phyloP scores from a whole-genome alignment of 2,888 invertebrate genomes.

The Lymantria dispar region DNA sequence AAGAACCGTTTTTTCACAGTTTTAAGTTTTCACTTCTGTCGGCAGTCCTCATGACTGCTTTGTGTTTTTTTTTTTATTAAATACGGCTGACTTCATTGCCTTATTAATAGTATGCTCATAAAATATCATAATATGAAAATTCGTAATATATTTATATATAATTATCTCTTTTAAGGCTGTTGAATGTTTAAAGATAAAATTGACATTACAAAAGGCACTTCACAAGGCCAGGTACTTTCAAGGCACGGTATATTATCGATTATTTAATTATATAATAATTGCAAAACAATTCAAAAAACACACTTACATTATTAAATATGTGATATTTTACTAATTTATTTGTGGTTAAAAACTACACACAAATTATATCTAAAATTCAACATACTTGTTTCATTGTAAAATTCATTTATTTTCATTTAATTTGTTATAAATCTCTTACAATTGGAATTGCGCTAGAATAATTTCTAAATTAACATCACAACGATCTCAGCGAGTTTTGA shows the following conservation, averaged over 20 bases:
- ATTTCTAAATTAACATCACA: too few species aligned
- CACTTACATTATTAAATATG: conserved; percentile 20
- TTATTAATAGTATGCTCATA: not conserved
- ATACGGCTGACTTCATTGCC: conserved; percentile 1
- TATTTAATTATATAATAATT: conserved; percentile 35
- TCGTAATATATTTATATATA: not conserved
- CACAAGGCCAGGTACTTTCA: conserved; percentile 48
- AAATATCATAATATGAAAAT: conserved; percentile 2
- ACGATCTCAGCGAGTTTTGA: too few species aligned
- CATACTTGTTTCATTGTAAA: conserved; percentile 43
- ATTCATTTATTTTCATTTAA: not conserved
- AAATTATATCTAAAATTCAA: conserved; percentile 40
- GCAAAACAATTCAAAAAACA: conserved; percentile 38
- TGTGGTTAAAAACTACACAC: conserved; percentile 38
- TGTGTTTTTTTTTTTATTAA: not conserved
- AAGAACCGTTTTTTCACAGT: too few species aligned
- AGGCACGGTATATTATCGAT: conserved; percentile 46
- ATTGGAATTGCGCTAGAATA: too few species aligned
- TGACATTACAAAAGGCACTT: conserved; percentile 49
- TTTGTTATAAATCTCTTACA: too few species aligned
- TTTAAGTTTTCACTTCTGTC: too few species aligned
- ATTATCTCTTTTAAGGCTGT: conserved; percentile 11
- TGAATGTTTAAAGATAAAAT: conserved; percentile 11
- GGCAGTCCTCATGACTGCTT: too few species aligned
- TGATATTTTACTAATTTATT: conserved; percentile 29